Base-by-base conservation (phyloP, 2,797 vertebrate genomes). In the Amniataba percoides region DNA sequence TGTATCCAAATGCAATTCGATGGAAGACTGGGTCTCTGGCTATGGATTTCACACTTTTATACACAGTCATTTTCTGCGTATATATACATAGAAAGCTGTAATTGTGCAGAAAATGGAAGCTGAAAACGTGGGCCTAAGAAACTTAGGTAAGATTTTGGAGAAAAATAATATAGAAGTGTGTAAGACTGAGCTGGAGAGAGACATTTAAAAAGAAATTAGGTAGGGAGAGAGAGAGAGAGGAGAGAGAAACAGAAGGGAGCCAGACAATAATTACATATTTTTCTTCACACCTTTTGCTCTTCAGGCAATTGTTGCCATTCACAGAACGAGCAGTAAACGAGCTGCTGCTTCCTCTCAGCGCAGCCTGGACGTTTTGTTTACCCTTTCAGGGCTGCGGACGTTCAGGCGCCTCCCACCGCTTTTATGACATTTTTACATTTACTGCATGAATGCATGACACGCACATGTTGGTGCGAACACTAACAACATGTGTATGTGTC, bases 181-280 rank as follows among this genome's bases (percentile, higher is more conserved):
- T 14, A n/a, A 56, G 39, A 49, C 16, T 7, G 40, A 43, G 42
- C 57, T n/a, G 25, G 14, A 56, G 18, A 45, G 23, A 36, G 60
- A 15, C 9, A 23, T 5, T 27, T 56, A 1, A 39, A 40, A 27
- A 23, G 36, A 42, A 62, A 53, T 3, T 3, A 31, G 27, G 27
- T 3, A 31, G 27, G 27, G 1, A 34, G 51, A 9, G 18, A 14
- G 59, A 58, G 49, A 11, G 51, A 60, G 15, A 19, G 12, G 9
- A 59, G 55, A 56, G 48, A 64, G n/a, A 65, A 46, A 53, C 3
- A 36, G 61, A 48, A 23, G 31, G 64, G 10, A 57, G 55, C 3
- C 14, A 61, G 45, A 72, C 18, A 51, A 45, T 71, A 61, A 81
- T 77, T 76, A 60, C 36, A 48, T 45, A 36, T 81, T 83, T 82